Evolutionary conservation across 2,888 invertebrate genomes (phyloP), one percentile per base, ranked within the genome.

Genomic region (Catocala sponsa): DNA sequence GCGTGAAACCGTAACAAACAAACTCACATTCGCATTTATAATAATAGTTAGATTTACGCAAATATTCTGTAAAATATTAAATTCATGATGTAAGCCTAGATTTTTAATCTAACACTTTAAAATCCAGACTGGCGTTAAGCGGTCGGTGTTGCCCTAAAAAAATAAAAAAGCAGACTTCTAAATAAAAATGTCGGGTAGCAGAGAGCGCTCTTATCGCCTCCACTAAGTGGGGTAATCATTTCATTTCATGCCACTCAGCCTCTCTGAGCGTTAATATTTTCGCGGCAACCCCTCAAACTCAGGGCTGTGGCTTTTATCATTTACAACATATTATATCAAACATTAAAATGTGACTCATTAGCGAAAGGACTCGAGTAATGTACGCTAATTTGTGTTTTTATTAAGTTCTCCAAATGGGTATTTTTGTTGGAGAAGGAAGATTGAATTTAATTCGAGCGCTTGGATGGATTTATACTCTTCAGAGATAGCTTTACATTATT

Each of bases 141-240:
- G 35, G n/a, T 41, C 12, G 33, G 35, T 33, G 12, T 41, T 51
- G 2, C 51, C 5, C 13, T 4, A 1, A 46, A 42, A 60, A 59
- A 49, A 60, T 48, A 9, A 33, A 43, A n/a, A 74, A 70, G 51
- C 63, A 57, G 41, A 51, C 32, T 58, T 73, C 52, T 70, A 68
- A 76, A 69, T 77, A 7, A 72, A 70, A 75, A 75, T 62, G 71
- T 69, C 62, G 73, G 63, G 52, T 58, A 65, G 49, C 62, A 63
- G 61, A 75, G 65, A 57, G 69, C 66, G 44, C 81, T 72, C 81
- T 83, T 84, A 84, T 81, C 83, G 79, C 76, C 72, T 63, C 55
- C 55, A 60, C 70, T 77, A 80, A 84, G 82, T 80, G 80, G 72
- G 77, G 83, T 79, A 85, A 85, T 85, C 78, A 83, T 85, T 84